A percentile compares a stretch with the other conserved stretches of the same genome.
Conservation (phyloP, 1,140 invertebrate genomes). For the Copidosoma floridanum region DNA sequence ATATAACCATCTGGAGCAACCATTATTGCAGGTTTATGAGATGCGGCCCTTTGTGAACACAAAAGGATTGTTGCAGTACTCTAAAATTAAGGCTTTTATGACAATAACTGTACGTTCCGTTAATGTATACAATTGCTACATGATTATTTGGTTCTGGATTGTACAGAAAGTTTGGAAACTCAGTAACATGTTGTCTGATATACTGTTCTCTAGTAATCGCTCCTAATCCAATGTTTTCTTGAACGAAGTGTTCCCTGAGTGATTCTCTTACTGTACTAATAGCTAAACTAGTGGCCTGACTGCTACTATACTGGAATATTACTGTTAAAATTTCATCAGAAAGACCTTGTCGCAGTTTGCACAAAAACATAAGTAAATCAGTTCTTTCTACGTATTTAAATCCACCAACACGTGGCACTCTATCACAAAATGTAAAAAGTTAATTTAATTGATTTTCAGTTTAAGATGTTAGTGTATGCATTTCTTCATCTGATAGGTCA, state of each 20-base stretch:
- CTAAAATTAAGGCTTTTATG: no score
- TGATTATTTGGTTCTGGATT: background rate
- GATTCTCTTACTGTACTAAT: background rate
- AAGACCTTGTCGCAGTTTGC: background rate
- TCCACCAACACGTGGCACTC: constrained; percentile 1
- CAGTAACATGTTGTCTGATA: background rate
- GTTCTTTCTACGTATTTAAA: constrained; percentile 7
- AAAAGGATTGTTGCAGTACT: no score
- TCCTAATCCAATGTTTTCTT: background rate
- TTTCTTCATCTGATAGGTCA: constrained; percentile 15
- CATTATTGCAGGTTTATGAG: constrained; percentile 13
- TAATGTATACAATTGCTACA: background rate
- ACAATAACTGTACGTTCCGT: background rate
- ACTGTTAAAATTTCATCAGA: background rate
- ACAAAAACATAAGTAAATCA: background rate
- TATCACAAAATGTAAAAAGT: constrained; percentile 4
- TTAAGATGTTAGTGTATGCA: background rate
- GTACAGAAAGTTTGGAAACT: background rate
- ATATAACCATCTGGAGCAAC: constrained; percentile 18
- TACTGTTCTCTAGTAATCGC: background rate
- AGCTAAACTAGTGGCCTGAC: background rate
- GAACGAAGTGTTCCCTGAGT: background rate
- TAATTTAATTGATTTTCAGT: constrained; percentile 1
- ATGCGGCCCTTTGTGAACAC: constrained; percentile 18
- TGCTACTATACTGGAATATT: background rate